These are phyloP conservation scores for Polymixis flavicincta DNA, from an alignment of 2,888 invertebrate genomes.

Conservation along the genomic window DNA sequence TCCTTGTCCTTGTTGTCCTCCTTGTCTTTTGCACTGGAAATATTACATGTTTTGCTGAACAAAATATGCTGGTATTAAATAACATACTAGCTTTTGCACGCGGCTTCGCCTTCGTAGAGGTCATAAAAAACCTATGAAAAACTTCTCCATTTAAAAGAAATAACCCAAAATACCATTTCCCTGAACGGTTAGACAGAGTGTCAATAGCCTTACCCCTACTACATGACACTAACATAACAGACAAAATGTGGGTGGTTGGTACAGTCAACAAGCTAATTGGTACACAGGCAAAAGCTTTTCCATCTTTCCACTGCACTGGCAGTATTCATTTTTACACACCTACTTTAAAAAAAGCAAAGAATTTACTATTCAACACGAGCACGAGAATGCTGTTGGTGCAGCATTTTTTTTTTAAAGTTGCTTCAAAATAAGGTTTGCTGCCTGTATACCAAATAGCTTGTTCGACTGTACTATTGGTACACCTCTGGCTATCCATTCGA, in stretches of 20 bases:
- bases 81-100: not conserved
- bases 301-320: too few relatives aligned
- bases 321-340: too few relatives aligned
- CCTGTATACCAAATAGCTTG: too few relatives aligned
- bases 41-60: slow-evolving; percentile 80
- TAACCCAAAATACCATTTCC: not conserved
- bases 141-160: not conserved
- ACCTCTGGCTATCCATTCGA: not conserved
- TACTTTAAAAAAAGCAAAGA: too few relatives aligned
- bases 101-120: not conserved
- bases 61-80: slow-evolving; percentile 2
- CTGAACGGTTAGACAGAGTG: not conserved
- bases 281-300: too few relatives aligned
- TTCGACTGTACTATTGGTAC: not conserved
- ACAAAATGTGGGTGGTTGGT: not conserved
- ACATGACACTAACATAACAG: not conserved
- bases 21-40: slow-evolving; percentile 75
- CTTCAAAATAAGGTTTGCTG: too few relatives aligned
- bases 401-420: too few relatives aligned
- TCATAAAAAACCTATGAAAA: not conserved
- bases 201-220: not conserved
- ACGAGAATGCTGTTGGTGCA: too few relatives aligned
- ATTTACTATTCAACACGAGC: too few relatives aligned
- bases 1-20: slow-evolving; percentile 72
- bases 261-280: too few relatives aligned